phyloP scores from a whole-genome alignment of 2,888 invertebrate species.

The Dioctria linearis region DNA sequence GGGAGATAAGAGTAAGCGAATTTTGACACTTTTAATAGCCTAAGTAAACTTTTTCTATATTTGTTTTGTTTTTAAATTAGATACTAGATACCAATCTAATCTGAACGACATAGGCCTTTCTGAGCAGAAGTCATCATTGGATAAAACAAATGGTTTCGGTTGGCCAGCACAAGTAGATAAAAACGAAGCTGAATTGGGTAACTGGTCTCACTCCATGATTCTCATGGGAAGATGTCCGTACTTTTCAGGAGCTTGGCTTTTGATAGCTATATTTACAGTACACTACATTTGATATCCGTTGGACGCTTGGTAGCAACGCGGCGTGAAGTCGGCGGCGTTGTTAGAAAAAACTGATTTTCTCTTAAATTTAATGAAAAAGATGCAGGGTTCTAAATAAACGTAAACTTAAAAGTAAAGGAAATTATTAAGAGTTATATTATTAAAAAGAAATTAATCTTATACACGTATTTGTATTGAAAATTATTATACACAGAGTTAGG shows the following conservation, averaged over 20 bases:
- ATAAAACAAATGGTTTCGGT: slow-evolving; percentile 65
- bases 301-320: slow-evolving; percentile 32
- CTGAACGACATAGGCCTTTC: slow-evolving; percentile 85
- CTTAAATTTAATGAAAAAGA: slow-evolving; percentile 43
- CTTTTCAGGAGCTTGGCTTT: neutral
- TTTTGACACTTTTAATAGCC: too few relatives aligned
- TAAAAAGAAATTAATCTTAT: slow-evolving; percentile 29
- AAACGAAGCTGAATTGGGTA: slow-evolving; percentile 1
- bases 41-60: slow-evolving; percentile 9
- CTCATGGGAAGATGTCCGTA: neutral
- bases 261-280: neutral
- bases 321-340: neutral
- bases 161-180: slow-evolving; percentile 63
- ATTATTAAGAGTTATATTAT: slow-evolving; percentile 43
- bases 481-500: slow-evolving; percentile 43
- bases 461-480: slow-evolving; percentile 41
- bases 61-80: slow-evolving; percentile 67
- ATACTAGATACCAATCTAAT: slow-evolving; percentile 82
- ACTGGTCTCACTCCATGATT: slow-evolving; percentile 22
- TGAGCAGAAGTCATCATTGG: slow-evolving; percentile 77
- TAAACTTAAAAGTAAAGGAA: slow-evolving; percentile 24
- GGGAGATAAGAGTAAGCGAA: slow-evolving; percentile 58
- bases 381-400: slow-evolving; percentile 49
- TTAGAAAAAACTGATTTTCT: slow-evolving; percentile 19
- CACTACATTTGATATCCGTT: slow-evolving; percentile 21